Conservation (phyloP, 2,113 vertebrate species). For the Otis tarda region DNA sequence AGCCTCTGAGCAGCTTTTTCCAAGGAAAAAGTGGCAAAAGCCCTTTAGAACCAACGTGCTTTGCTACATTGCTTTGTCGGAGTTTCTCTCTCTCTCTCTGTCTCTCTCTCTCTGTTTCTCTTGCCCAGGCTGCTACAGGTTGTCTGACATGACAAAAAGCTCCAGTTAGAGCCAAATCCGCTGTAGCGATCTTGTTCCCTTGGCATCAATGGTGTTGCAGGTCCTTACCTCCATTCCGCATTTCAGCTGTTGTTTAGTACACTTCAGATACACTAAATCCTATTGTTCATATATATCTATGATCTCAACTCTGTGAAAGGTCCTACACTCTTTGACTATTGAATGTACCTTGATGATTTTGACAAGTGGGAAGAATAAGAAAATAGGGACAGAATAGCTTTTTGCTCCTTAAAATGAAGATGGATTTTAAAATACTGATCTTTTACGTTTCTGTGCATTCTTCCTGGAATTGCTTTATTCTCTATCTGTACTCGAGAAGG, state of each 20-base stretch:
- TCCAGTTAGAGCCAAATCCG: not conserved
- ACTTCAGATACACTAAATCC: not conserved
- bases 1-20: not conserved
- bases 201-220: not conserved
- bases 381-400: not conserved
- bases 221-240: not conserved
- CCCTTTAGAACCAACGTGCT: not conserved
- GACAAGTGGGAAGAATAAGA: not conserved
- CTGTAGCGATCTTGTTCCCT: not conserved
- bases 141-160: not conserved
- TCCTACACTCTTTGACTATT: not conserved
- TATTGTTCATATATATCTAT: fast-evolving
- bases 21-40: not conserved
- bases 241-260: not conserved
- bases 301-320: not conserved
- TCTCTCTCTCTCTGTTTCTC: not conserved
- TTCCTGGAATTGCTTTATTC: not conserved
- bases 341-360: not conserved
- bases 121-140: no score
- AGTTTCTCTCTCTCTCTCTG: not conserved
- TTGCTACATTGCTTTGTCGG: not conserved
- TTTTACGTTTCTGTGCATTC: fast-evolving
- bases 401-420: not conserved
- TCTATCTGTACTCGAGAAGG: fast-evolving
- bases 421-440: not conserved